These are phyloP conservation scores for Arenaria interpres DNA, from an alignment of 2,113 vertebrate species.

Conservation along the genomic window DNA sequence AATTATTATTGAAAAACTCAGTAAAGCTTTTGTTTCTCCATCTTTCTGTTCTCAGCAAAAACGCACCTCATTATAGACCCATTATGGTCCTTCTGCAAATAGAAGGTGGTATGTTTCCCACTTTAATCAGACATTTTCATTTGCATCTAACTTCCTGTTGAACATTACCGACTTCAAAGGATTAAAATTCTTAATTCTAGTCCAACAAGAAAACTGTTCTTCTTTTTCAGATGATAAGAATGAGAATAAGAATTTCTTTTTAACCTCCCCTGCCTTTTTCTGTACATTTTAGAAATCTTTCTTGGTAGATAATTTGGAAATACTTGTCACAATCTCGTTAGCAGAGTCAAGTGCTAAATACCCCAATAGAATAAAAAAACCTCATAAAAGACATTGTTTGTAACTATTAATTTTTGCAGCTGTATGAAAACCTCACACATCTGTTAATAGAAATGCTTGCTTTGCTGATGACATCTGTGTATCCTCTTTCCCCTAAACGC, in stretches of 20 bases:
- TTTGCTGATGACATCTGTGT: constrained; percentile 37
- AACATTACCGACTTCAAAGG: neutral
- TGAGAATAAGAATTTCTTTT: neutral
- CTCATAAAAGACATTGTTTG: neutral
- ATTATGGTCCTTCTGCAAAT: neutral
- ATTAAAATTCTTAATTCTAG: neutral
- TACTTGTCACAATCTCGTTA: neutral
- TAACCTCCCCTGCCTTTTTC: neutral
- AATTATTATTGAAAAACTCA: neutral
- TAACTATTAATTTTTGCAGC: constrained; percentile 70
- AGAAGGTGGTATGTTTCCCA: neutral
- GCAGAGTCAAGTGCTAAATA: neutral
- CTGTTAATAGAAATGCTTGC: constrained; percentile 47
- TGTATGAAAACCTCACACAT: constrained; percentile 23
- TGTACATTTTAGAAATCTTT: neutral
- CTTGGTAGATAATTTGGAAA: neutral
- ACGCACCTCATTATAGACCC: neutral
- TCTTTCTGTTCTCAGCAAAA: neutral
- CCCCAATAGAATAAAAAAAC: neutral
- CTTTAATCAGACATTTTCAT: neutral
- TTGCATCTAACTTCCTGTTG: neutral
- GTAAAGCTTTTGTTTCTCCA: neutral
- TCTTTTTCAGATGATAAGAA: neutral
- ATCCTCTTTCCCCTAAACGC: neutral
- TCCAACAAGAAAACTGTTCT: neutral